Base-by-base conservation (phyloP, 2,113 vertebrate species). In the Xyrauchen texanus region DNA sequence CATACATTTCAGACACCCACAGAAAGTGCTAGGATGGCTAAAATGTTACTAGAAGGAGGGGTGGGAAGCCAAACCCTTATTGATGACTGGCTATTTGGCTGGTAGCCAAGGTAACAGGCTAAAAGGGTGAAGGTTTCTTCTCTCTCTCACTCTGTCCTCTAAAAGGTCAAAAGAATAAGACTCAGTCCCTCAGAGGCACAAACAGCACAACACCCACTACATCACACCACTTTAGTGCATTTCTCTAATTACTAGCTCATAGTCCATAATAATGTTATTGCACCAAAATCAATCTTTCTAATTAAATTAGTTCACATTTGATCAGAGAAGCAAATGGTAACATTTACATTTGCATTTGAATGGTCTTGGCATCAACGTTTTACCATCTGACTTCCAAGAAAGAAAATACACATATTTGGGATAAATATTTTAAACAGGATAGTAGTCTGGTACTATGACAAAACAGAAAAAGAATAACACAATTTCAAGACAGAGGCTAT, bases 71-170 rank as follows among this genome's bases (percentile, higher is more conserved):
- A 89, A 73, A 90, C 84, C 88, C 83, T 86, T 91, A 92, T 89
- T 78, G 76, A 78, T 89, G 87, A 92, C 91, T 91, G 90, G 89
- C 79, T 88, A 85, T 90, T 87, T 93, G 92, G 90, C 89, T 79
- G 45, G 78, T 79, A 84, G 88, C 91, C 90, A 92, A 88, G 83
- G 80, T 0, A 75, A 83, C 78, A 88, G 83, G 83, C 83, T 86
- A 79, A 55, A 77, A 83, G 84, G 79, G 76, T 77, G 63, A 69
- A 13, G 53, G 78, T 63, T 76, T 66, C 12, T 62, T 65, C 21
- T 73, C 70, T 47, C 51, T 66, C 60, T 72, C 4, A 74, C 55
- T 58, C 55, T 58, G 61, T 76, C 83, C 77, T 79, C 16, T 79
- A 21, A 76, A 69, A 72, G 67, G 79, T 84, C 76, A 82, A 76